Base-by-base conservation (phyloP, 2,888 invertebrate species). In the Mimachlamys varia region DNA sequence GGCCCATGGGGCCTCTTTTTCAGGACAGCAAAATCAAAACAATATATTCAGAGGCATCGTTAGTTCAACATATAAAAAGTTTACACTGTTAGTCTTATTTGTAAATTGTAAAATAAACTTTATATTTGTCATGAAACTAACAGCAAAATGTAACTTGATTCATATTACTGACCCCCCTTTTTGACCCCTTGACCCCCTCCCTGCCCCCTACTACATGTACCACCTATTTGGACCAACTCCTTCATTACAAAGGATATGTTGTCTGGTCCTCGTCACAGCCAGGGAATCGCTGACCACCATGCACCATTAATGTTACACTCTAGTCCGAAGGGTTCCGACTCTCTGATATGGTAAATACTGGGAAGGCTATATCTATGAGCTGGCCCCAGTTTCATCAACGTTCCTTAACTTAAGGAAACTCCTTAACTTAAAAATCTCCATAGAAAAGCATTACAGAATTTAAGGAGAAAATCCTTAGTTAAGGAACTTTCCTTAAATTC, bases 31-130 rank as follows among this genome's bases (percentile, higher is more conserved):
- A 27, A 76, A 76, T 76, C 76, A 76, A 76, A 76, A 53, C 12
- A 58, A 76, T 15, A n/a, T 76, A 76, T 76, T 76, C 76, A 76
- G 76, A 76, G 76, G 76, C 76, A 76, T 76, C 76, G 27, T 5
- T 33, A 27, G 76, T 27, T 33, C 0, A 76, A 76, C 76, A 22
- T 22, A 44, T 44, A n/a, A 53, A 12, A 53, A 76, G 12, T 76
- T 76, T 27, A 76, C 7, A 76, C 2, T 33, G 33, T 76, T 27
- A 27, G 27, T 7, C 76, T 76, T 76, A 33, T 76, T 58, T 58
- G 33, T 33, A 76, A 76, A 33, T 33, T 76, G 76, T 76, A 33
- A 76, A 76, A 76, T 76, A 33, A 22, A 76, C 7, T 76, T 76
- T 27, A 33, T 76, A 17, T 33, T 27, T 33, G 76, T 76, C 76